Conservation (phyloP, 2,113 vertebrate species). For the Marmota monax region DNA sequence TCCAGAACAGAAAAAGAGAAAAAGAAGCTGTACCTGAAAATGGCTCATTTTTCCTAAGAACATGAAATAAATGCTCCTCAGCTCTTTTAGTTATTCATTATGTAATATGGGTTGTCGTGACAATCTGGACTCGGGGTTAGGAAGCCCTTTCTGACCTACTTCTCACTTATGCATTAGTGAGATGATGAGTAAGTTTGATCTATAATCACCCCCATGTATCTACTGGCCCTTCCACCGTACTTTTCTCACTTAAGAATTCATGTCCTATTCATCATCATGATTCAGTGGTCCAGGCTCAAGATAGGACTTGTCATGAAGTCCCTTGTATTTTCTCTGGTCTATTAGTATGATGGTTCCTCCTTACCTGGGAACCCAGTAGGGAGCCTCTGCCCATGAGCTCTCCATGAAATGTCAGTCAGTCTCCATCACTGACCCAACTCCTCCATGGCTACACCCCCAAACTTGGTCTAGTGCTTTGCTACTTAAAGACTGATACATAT, state of each 20-base stretch:
- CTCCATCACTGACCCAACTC: too few species aligned
- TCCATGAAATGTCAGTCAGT: rapidly evolving
- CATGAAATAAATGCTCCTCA: neutral
- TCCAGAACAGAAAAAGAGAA: neutral
- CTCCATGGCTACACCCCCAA: neutral
- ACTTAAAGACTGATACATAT: too few species aligned
- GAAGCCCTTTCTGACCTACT: neutral
- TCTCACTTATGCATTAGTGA: neutral
- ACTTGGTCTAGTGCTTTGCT: neutral
- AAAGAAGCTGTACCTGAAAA: neutral
- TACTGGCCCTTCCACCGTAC: neutral
- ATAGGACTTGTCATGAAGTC: neutral
- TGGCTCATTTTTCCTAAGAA: neutral
- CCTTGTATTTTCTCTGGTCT: too few species aligned
- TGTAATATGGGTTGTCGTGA: neutral
- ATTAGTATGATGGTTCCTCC: neutral
- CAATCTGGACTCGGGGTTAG: neutral
- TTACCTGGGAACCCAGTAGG: neutral
- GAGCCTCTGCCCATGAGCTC: neutral
- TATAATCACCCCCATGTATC: neutral
- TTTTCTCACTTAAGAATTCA: neutral
- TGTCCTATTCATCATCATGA: neutral
- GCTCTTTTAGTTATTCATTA: neutral
- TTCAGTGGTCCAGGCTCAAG: neutral
- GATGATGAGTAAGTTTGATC: neutral